Base-by-base conservation (phyloP, 2,113 vertebrate species). In the Ictalurus furcatus region DNA sequence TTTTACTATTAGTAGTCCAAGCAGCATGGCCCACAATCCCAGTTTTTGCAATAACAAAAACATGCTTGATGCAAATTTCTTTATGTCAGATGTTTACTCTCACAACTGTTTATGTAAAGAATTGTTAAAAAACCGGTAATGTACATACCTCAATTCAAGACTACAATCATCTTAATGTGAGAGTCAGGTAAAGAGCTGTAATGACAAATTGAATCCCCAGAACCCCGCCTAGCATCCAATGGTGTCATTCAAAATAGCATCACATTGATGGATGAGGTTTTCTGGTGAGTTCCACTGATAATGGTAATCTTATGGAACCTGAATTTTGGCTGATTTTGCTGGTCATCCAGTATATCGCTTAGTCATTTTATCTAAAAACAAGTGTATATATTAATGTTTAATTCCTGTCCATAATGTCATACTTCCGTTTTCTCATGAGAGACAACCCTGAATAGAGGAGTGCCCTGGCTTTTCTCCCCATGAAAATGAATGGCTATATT, bases 401-500 rank as follows among this genome's bases (percentile, higher is more conserved):
- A 48, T 86, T 84, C 30, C 30, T 84, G 82, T 14, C 48, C 59
- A 48, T 80, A 84, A 84, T 59, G 87, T 89, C 88, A 90, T 91
- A 61, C 59, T 89, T 88, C 90, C 89, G 65, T 92, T 92, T 92
- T 85, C 88, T 37, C 67, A 90, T 81, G 88, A 92, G 89, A 89
- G 91, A 87, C 89, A 90, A 89, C 85, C 85, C 92, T 90, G 92
- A 93, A 93, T 91, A 92, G 87, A 88, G 89, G 58, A 91, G 88
- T 61, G 85, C 88, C 80, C 89, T 92, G 92, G 87, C 92, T 94
- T 94, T 93, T 92, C 88, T 93, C 91, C 93, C 61, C 84, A 90
- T 93, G 91, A 93, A 93, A 94, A 93, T 91, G 92, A 93, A 93
- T 91, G 92, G 88, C 89, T 92, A 87, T 93, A 93, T 94, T 94